These are phyloP conservation scores for Takifugu bimaculatus DNA, from an alignment of 2,113 vertebrate genomes.

Conservation along the genomic window DNA sequence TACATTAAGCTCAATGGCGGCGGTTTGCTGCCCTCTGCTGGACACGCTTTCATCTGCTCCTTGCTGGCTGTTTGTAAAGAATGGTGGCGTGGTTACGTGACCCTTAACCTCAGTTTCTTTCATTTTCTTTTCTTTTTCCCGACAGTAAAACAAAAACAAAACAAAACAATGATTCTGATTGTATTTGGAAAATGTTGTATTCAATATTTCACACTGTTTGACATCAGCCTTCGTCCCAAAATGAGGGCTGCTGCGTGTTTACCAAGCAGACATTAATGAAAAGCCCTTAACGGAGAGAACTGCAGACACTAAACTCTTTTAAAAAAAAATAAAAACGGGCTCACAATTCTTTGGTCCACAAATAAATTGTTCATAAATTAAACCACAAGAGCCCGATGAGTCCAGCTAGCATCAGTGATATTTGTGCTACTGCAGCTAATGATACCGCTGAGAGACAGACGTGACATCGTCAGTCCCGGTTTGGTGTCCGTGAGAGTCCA, in stretches of 20 bases:
- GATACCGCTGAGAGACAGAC: too few relatives aligned
- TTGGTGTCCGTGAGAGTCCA: too few relatives aligned
- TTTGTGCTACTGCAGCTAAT: too few relatives aligned
- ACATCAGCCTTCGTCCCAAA: neutral
- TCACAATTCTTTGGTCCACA: constrained; percentile 9
- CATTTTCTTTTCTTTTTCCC: too few relatives aligned
- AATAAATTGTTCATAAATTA: neutral
- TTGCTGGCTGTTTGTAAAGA: too few relatives aligned
- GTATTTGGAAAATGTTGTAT: constrained; percentile 24
- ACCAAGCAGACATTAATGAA: neutral
- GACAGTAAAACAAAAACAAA: neutral
- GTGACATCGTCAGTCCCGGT: too few relatives aligned
- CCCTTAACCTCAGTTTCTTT: too few relatives aligned
- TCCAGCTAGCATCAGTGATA: too few relatives aligned
- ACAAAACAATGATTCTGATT: neutral
- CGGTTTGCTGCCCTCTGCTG: constrained; percentile 70
- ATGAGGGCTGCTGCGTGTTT: neutral
- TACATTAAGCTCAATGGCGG: constrained; percentile 42
- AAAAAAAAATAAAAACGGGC: constrained; percentile 5
- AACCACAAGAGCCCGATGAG: too few relatives aligned
- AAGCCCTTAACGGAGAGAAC: neutral
- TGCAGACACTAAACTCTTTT: neutral
- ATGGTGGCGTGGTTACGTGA: too few relatives aligned
- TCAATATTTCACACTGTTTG: neutral
- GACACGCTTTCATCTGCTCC: neutral